These are phyloP conservation scores for Drosophila heteroneura DNA, from an alignment of 2,888 invertebrate genomes.

Conservation along the genomic window DNA sequence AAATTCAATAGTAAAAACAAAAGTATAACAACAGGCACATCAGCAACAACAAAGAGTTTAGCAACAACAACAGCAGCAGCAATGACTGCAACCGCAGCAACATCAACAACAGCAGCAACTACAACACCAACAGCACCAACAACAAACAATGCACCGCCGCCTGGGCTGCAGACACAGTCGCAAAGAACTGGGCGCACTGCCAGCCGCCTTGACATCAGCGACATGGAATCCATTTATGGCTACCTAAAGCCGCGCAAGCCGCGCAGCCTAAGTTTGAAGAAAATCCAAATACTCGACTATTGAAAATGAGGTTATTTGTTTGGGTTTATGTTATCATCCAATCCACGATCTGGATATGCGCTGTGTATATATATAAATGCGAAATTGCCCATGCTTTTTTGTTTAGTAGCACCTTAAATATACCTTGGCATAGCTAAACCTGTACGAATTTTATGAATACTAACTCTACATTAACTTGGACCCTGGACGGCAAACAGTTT, in stretches of 20 bases:
- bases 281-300: conserved; percentile 84
- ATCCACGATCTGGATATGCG: conserved; percentile 32
- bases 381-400: conserved; percentile 36
- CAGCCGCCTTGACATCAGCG: conserved; percentile 83
- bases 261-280: conserved; percentile 84
- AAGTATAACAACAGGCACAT: conserved; percentile 63
- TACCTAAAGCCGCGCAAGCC: conserved; percentile 85
- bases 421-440: conserved; percentile 41
- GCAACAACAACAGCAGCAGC: conserved; percentile 35
- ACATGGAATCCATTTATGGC: conserved; percentile 85
- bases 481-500: conserved; percentile 62
- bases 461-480: conserved; percentile 61
- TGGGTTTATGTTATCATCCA: conserved; percentile 38
- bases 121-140: conserved; percentile 32
- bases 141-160: conserved; percentile 60
- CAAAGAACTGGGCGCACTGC: conserved; percentile 75
- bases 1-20: conserved; percentile 72
- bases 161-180: conserved; percentile 35
- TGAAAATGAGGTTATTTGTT: conserved; percentile 64
- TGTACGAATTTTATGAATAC: conserved; percentile 50
- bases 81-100: conserved; percentile 13
- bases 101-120: conserved; percentile 34
- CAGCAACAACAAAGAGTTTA: conserved; percentile 49
- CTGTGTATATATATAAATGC: conserved; percentile 52
- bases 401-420: conserved; percentile 33